Conservation (phyloP, 2,113 vertebrate genomes). For the Echinops telfairi region DNA sequence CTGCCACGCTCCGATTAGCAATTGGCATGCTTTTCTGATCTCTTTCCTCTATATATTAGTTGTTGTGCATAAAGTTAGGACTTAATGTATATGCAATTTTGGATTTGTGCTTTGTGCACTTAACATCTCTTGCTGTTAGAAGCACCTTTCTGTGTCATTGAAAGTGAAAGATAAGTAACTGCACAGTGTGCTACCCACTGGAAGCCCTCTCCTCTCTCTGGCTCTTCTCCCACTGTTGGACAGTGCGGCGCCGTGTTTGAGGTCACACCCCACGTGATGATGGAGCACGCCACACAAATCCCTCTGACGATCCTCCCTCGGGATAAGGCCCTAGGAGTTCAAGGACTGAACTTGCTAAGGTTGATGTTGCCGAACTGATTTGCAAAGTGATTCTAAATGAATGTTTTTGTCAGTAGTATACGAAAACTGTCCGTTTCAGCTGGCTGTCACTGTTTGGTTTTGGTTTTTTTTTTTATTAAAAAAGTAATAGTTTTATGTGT, state of each 20-base stretch:
- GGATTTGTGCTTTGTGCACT: neutral
- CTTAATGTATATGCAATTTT: neutral
- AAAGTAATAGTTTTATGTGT: neutral
- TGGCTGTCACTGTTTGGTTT: neutral
- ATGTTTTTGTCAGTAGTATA: neutral
- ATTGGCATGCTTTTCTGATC: neutral
- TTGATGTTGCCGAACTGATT: neutral
- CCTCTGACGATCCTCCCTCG: no score
- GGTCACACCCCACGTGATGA: no score
- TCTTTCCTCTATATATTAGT: no score
- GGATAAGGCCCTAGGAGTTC: neutral
- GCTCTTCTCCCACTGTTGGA: neutral
- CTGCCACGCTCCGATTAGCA: neutral
- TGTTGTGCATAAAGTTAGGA: slow-evolving; percentile 48
- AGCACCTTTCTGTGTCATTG: neutral
- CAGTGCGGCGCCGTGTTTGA: neutral
- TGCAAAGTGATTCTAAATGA: neutral
- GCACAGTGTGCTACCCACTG: no score
- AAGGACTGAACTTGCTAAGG: neutral
- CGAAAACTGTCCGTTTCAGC: neutral
- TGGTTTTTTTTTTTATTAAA: neutral
- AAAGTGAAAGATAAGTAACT: neutral
- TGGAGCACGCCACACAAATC: no score
- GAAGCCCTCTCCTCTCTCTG: neutral
- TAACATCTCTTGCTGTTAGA: neutral